phyloP scores from a whole-genome alignment of 2,113 vertebrate genomes.

The Chaetodon trifascialis region DNA sequence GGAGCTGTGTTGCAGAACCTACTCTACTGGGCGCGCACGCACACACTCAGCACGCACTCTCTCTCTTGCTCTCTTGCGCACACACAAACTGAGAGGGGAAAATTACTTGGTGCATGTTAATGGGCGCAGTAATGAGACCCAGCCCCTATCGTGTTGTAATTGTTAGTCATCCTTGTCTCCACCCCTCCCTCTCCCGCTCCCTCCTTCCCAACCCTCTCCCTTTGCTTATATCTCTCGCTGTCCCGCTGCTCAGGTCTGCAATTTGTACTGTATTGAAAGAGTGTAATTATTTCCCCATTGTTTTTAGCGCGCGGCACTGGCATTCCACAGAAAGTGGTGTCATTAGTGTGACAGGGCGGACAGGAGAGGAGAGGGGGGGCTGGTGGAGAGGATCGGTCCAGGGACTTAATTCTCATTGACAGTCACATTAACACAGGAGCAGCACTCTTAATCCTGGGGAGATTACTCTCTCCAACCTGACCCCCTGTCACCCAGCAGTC shows the following conservation, averaged over 20 bases:
- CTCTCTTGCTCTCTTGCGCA: not conserved
- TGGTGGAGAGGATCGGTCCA: slow-evolving; percentile 54
- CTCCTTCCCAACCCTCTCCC: not conserved
- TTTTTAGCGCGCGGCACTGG: slow-evolving; percentile 48
- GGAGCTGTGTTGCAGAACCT: slow-evolving; percentile 57
- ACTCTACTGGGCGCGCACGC: slow-evolving; percentile 36
- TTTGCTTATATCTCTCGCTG: slow-evolving; percentile 43
- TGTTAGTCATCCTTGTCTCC: slow-evolving; percentile 78
- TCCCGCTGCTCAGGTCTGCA: slow-evolving; percentile 60
- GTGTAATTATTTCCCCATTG: slow-evolving; percentile 78
- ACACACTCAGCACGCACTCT: slow-evolving; percentile 13
- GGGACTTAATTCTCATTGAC: slow-evolving; percentile 85
- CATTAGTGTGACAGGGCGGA: slow-evolving; percentile 68
- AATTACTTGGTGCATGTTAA: slow-evolving; percentile 81
- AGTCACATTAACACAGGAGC: slow-evolving; percentile 80
- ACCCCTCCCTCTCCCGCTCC: slow-evolving; percentile 24
- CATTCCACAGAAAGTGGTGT: slow-evolving; percentile 72
- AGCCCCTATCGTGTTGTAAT: slow-evolving; percentile 79
- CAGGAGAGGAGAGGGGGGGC: slow-evolving; percentile 37
- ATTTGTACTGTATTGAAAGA: slow-evolving; percentile 75
- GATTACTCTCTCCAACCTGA: slow-evolving; percentile 80
- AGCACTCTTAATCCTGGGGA: slow-evolving; percentile 81
- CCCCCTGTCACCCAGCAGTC: slow-evolving; percentile 52
- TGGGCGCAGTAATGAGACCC: slow-evolving; percentile 81
- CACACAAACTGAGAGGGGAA: slow-evolving; percentile 53